Evolutionary conservation across 2,888 invertebrate genomes (phyloP), one percentile per base, ranked within the genome.

Genomic region (Phymatocera aterrima): DNA sequence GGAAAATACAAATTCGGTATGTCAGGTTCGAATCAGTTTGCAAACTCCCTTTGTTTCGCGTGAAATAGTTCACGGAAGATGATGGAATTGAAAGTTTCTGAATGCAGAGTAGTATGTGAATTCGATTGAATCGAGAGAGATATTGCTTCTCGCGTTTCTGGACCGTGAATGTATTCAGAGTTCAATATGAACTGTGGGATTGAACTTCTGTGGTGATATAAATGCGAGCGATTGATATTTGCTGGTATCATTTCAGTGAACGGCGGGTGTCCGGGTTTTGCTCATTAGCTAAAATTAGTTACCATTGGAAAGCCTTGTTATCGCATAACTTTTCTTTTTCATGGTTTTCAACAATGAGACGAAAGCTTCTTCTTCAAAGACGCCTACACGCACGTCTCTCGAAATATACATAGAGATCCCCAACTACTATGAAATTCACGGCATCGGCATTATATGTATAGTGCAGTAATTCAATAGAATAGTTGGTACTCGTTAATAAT

Each of bases 401-500:
- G 3, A 12, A 68, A 43, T 24, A 3, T 40, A 68, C 15, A 28
- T 12, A 43, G 15, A 43, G 15, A 68, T 51, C 70, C 51, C 34
- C 31, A 72, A 72, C 70, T 48, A 51, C 34, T 72, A n/a, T 34
- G 48, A 48, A 72, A 51, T 43, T 28, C 48, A 34, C 43, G 48
- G 70, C 51, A 51, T 48, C 31, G 34, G 28, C n/a, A n/a, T n/a
- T n/a, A n/a, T n/a, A n/a, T n/a, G n/a, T n/a, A n/a, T 72, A 48
- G 51, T 34, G 6, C 15, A n/a, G 70, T 48, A 72, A 72, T 48
- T 72, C 48, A 46, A 72, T 34, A 31, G 51, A 31, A 72, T n/a
- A n/a, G n/a, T n/a, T n/a, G n/a, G 40, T 18, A 72, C 70, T 48
- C 34, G 65, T 78, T 24, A 78, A 78, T 70, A 78, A 70, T 70